Evolutionary conservation across 2,888 invertebrate genomes (phyloP), one percentile per base, ranked within the genome.

Genomic region (Andrena hattorfiana): DNA sequence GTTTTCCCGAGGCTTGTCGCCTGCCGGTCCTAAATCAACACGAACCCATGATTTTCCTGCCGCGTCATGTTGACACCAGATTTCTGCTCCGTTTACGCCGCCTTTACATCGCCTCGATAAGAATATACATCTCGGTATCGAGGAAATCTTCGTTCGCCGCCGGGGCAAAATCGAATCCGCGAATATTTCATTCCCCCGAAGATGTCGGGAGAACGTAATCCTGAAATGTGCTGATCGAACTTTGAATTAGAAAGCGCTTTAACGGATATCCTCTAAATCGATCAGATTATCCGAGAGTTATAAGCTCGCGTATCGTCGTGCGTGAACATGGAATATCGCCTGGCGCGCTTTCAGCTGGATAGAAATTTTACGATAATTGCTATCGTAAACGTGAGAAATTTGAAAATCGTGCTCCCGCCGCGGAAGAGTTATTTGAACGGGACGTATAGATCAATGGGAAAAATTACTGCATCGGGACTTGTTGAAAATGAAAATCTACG

Each of bases 11-110:
- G 84, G 87, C 88, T 90, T 89, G 90, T 86, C 87, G 80, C 54
- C 72, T 80, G 78, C 85, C 83, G 74, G 89, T 92, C 92, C 92
- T 92, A 92, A 92, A 91, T 89, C 89, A 92, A 92, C 90, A 92
- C 51, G 66, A 20, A 74, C 77, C 83, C 86, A 79, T 75, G 88
- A 81, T 82, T 87, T 81, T 80, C 81, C 83, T 73, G 81, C 68
- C 71, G 77, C 68, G 60, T 32, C 79, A 62, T 88, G 90, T 91
- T 89, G 88, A 91, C 90, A 87, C 81, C 86, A 78, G 78, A 84
- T 83, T 89, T 89, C 75, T 85, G 79, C 79, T 68, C 82, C 85
- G 89, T 89, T 89, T 88, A 86, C 84, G 84, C 74, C 82, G 75
- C 78, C 68, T 71, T 85, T 76, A 76, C 85, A 78, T 67, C 63